Evolutionary conservation across 2,113 vertebrate species (phyloP).

Genomic region (Crotalus viridis): DNA sequence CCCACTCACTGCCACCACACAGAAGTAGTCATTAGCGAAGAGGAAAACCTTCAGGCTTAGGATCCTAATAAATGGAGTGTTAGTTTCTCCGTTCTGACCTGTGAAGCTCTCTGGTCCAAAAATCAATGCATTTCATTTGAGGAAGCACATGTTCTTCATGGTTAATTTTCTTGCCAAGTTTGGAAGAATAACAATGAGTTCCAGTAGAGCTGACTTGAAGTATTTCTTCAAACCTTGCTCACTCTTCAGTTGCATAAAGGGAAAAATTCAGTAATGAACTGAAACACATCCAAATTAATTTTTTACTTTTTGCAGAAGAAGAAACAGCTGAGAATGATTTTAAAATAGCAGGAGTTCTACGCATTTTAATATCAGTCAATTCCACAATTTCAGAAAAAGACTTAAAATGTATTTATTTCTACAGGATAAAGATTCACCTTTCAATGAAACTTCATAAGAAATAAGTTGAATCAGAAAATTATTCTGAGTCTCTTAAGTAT

Average conservation of each 20-base stretch:
- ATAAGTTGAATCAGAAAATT: background rate
- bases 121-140: background rate
- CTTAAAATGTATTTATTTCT: background rate
- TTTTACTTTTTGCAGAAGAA: background rate
- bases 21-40: background rate
- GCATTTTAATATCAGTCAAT: background rate
- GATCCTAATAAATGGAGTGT: background rate
- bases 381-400: background rate
- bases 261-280: constrained; percentile 20
- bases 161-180: constrained; percentile 26
- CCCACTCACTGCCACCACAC: background rate
- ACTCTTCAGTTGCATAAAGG: constrained; percentile 10
- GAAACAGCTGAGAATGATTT: background rate
- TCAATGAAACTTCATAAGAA: background rate
- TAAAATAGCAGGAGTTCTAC: background rate
- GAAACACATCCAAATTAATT: constrained; percentile 1
- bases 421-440: background rate
- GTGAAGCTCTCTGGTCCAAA: background rate
- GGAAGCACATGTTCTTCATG: background rate
- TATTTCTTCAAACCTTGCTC: constrained; percentile 17
- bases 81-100: constrained; percentile 10
- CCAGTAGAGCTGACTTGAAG: constrained; percentile 7
- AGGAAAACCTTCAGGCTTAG: background rate
- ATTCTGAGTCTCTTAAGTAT: background rate
- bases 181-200: constrained; percentile 7